Base-by-base conservation (phyloP, 2,888 invertebrate genomes). In the Ophonus ardosiacus region DNA sequence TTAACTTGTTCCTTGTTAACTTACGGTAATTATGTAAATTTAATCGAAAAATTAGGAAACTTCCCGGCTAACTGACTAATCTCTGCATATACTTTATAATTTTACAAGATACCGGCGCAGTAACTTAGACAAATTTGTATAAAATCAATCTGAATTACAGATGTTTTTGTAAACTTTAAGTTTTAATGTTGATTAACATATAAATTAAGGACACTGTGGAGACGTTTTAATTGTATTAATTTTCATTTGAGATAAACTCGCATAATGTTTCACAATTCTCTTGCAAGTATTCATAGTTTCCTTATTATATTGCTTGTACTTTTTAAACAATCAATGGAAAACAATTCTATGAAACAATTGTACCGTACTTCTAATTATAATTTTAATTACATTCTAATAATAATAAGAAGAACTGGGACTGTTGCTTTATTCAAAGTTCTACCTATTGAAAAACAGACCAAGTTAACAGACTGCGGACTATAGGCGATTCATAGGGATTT, bases 21-120 rank as follows among this genome's bases (percentile, higher is more conserved):
- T 81, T 81, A 81, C 81, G 18, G 81, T 81, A 63, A 81, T 81
- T 81, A 81, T 81, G 81, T 63, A 81, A 81, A 81, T 81, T 81
- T 78, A 78, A 78, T 78, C 78, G 59, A 78, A 78, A 78, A 78
- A 78, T 78, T 78, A 78, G 57, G 78, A 78, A 78, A 78, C 78
- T 78, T 78, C 59, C 24, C 24, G 24, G 56, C 21, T 57, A 78
- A 59, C 56, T 31, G 78, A 78, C 78, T 78, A 78, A 78, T 78
- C 78, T 78, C 24, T 78, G 78, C 78, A 78, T 78, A 78, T 59
- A 78, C 57, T 78, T 78, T 57, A 78, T 78, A 78, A 78, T 17
- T 76, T 76, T 76, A 76, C 51, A 51, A 43, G 76, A 76, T 18
- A 76, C 76, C 76, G 43, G 43, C 17, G 57, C 57, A 59, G 57